Conservation (phyloP, 1,140 invertebrate species). For the Ylistrum balloti region DNA sequence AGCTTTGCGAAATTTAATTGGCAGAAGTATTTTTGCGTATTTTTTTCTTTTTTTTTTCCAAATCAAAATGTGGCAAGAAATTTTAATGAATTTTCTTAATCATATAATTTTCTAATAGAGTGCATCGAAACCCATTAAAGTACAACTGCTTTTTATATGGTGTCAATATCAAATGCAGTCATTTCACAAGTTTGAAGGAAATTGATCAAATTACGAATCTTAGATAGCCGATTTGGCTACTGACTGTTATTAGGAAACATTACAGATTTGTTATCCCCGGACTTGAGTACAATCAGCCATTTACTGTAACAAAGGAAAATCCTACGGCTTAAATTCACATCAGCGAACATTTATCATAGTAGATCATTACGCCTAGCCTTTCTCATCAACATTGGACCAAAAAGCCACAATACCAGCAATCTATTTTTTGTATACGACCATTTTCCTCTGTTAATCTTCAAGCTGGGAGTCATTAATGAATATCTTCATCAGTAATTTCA, state of each 20-base stretch:
- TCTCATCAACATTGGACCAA: neutral
- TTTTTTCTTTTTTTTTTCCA: no score
- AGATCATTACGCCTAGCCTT: neutral
- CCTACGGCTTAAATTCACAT: slow-evolving; percentile 38
- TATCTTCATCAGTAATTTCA: slow-evolving; percentile 40
- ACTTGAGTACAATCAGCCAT: neutral
- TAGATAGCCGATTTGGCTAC: slow-evolving; percentile 7
- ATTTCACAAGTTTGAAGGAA: slow-evolving; percentile 1
- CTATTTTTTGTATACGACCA: neutral
- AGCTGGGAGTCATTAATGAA: slow-evolving; percentile 5
- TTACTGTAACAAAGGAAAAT: slow-evolving; percentile 7
- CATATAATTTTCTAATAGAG: slow-evolving; percentile 4
- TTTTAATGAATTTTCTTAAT: slow-evolving; percentile 17
- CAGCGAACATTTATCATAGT: slow-evolving; percentile 26
- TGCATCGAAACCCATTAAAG: slow-evolving; percentile 28
- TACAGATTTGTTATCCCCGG: neutral
- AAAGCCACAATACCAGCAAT: neutral
- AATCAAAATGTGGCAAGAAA: neutral
- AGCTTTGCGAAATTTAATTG: neutral
- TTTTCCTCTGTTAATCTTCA: neutral
- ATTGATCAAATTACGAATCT: slow-evolving; percentile 29
- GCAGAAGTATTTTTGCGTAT: neutral
- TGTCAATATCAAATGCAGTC: neutral
- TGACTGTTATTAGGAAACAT: neutral
- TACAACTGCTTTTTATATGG: slow-evolving; percentile 11